Conservation (phyloP, 2,888 invertebrate species). For the Cryptocheilus praepositus region DNA sequence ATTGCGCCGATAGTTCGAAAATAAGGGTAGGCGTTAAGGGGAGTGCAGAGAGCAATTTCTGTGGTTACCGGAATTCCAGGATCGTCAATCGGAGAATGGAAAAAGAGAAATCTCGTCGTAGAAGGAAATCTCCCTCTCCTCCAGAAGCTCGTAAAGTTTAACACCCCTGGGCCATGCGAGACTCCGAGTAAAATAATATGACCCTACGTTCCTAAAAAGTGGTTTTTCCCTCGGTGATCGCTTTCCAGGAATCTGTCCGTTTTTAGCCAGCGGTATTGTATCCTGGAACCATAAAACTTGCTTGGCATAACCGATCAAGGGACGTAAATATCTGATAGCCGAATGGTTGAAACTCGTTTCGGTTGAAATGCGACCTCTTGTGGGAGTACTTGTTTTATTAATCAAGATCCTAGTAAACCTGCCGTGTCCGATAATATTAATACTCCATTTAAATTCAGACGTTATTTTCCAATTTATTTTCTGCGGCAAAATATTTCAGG, state of each 20-base stretch:
- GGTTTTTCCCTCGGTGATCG: constrained; percentile 34
- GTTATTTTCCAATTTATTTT: too few species aligned
- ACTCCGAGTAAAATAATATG: constrained; percentile 48
- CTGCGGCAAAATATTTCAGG: too few species aligned
- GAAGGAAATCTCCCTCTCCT: constrained; percentile 23
- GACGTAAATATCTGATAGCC: too few species aligned
- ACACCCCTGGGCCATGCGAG: constrained; percentile 33
- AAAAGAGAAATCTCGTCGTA: constrained; percentile 10
- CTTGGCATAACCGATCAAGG: too few species aligned
- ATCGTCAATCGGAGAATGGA: constrained; percentile 20
- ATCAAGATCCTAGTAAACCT: too few species aligned
- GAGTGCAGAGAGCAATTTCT: background rate
- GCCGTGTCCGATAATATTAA: background rate
- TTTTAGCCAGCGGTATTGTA: constrained; percentile 45
- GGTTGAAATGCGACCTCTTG: too few species aligned
- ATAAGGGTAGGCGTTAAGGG: background rate
- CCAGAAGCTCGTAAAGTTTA: constrained; percentile 44
- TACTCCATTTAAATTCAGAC: background rate
- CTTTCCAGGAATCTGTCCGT: constrained; percentile 39
- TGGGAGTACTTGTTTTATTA: too few species aligned
- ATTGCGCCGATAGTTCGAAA: background rate
- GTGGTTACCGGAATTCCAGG: constrained; percentile 7
- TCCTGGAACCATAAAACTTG: constrained; percentile 37
- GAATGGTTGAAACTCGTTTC: too few species aligned
- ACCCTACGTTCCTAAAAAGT: constrained; percentile 48